Base-by-base conservation (phyloP, 1,140 invertebrate species). In the Panagrolaimus sp. region DNA sequence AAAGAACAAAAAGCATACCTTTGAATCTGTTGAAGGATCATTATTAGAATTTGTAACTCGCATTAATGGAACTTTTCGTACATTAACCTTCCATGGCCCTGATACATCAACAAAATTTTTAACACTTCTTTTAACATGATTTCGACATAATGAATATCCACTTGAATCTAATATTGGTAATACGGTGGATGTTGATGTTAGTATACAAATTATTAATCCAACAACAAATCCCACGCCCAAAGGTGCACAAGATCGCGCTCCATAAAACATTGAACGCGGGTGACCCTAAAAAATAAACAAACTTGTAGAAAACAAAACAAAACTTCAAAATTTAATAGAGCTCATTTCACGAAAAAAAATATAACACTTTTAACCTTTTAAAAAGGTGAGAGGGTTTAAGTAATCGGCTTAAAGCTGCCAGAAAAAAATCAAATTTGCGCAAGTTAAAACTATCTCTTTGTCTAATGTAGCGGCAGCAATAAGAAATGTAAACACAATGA, bases 191-290 rank as follows among this genome's bases (percentile, higher is more conserved):
- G 20, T n/a, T 9, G 51, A 57, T 20, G 27, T 20, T 27, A 57
- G 51, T 25, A 57, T n/a, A 57, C 51, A 25, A 27, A 27, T 27
- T 57, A 57, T 27, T 20, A 57, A 16, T 20, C 51, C 51, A 27
- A 27, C 51, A 57, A 57, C 20, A 27, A 57, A 57, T 57, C 51
- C 51, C n/a, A 57, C 51, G 51, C 51, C 51, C 51, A 57, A 57
- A 0, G 51, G 51, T 57, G 51, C 51, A 57, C 20, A 20, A 20
- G 51, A 57, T 25, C 51, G 51, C n/a, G 51, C 27, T 57, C 51
- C 51, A 57, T 57, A 57, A 57, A 57, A 57, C 51, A 57, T 57
- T 57, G 51, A 16, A 57, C 51, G 51, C 51, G n/a, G 51, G 51
- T 20, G 51, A 20, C 51, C 51, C 51, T 57, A 27, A 27, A 57